phyloP scores from a whole-genome alignment of 1,140 invertebrate genomes.

The Pseudachorutes palmiensis region DNA sequence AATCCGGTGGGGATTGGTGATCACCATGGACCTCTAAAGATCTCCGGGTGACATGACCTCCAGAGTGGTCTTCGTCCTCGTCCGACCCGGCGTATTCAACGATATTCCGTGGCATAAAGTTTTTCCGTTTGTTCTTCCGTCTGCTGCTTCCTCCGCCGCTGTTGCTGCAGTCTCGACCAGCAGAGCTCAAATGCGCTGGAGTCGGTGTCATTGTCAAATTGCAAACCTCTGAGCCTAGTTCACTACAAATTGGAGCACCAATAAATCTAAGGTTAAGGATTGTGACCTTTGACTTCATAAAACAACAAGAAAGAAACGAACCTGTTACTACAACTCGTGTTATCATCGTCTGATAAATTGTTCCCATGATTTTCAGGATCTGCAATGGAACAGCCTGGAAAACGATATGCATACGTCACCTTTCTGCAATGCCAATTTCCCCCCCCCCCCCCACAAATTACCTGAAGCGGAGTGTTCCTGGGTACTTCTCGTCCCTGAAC shows the following conservation, averaged over 20 bases:
- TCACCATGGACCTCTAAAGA: not conserved
- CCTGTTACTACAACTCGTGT: constrained; percentile 38
- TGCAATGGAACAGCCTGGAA: constrained; percentile 33
- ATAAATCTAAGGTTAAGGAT: too few relatives aligned
- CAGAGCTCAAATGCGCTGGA: not conserved
- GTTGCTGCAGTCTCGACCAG: constrained; percentile 13
- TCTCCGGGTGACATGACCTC: not conserved
- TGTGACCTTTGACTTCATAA: too few relatives aligned
- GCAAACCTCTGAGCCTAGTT: not conserved
- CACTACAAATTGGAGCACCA: not conserved
- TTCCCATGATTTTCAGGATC: constrained; percentile 29
- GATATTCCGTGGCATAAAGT: constrained; percentile 36
- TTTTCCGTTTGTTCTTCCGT: constrained; percentile 37
- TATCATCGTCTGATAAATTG: constrained; percentile 36
- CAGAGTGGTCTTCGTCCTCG: constrained; percentile 27
- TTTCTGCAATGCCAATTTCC: too few relatives aligned
- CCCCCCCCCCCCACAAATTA: too few relatives aligned
- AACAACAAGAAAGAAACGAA: too few relatives aligned
- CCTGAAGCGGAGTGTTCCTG: not conserved
- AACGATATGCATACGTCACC: too few relatives aligned
- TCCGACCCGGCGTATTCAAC: constrained; percentile 37
- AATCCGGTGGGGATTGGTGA: constrained; percentile 11
- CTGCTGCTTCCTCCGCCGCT: constrained; percentile 14
- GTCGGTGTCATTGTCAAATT: not conserved
- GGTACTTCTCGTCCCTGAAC: not conserved